Percentiles rank a stretch among this genome's conserved stretches.
Conservation (phyloP, 1,140 invertebrate species). For the Alviniconcha marisindica region DNA sequence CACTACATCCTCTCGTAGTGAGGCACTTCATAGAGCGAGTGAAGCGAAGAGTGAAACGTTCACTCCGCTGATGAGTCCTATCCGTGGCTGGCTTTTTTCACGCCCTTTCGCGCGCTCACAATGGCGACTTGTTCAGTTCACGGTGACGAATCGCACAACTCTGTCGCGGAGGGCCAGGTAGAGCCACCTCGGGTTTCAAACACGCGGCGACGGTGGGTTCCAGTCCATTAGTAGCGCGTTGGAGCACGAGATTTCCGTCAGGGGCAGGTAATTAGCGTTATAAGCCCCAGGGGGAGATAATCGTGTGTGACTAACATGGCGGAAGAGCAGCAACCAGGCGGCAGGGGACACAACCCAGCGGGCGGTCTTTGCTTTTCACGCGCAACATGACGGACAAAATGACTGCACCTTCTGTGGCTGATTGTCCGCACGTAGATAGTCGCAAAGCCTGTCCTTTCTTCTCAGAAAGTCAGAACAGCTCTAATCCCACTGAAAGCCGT, state of each 20-base stretch:
- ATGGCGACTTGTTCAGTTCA: neutral
- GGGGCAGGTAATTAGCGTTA: slow-evolving; percentile 27
- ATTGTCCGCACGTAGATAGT: neutral
- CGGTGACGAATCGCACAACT: neutral
- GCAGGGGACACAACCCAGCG: slow-evolving; percentile 26
- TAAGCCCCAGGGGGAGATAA: slow-evolving; percentile 21
- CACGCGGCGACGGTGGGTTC: neutral
- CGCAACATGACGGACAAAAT: slow-evolving; percentile 10
- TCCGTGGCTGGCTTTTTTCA: slow-evolving; percentile 19
- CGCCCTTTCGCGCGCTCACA: neutral
- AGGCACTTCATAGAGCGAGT: neutral
- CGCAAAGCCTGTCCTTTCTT: too few species aligned
- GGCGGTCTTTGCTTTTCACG: neutral
- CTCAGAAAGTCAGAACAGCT: neutral
- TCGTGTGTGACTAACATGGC: slow-evolving; percentile 28
- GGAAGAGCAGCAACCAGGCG: neutral
- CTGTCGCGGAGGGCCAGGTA: neutral
- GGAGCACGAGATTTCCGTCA: slow-evolving; percentile 3
- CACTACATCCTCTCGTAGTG: neutral
- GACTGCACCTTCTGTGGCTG: slow-evolving; percentile 14
- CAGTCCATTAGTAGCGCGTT: slow-evolving; percentile 20
- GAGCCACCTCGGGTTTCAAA: slow-evolving; percentile 8
- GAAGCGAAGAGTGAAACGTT: slow-evolving; percentile 2
- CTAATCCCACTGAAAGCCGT: neutral
- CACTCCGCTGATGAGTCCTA: neutral